Evolutionary conservation across 2,797 vertebrate species (phyloP).

Genomic region (Centropyge bicolor): DNA sequence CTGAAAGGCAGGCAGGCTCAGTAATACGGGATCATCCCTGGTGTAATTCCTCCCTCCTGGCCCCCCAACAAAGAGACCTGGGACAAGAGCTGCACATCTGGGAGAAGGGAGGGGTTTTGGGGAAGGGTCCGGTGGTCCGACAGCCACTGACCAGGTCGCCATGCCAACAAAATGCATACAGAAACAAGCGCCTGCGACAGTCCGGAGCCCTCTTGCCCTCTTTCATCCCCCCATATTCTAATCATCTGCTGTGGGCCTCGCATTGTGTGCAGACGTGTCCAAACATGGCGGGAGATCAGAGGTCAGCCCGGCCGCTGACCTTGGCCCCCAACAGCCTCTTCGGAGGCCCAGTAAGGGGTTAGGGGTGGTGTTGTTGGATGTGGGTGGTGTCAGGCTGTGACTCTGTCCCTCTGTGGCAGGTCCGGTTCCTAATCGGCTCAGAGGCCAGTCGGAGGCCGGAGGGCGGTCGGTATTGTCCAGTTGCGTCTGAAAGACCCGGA

Average conservation of each 20-base stretch:
- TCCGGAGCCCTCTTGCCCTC: constrained; percentile 77
- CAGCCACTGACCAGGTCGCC: constrained; percentile 78
- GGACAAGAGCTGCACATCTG: constrained; percentile 77
- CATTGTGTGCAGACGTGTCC: constrained; percentile 88
- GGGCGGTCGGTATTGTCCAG: constrained; percentile 79
- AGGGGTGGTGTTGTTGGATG: constrained; percentile 42
- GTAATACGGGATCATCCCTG: constrained; percentile 84
- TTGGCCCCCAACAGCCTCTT: constrained; percentile 77
- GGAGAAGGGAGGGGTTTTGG: constrained; percentile 41
- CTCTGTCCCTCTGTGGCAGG: constrained; percentile 72
- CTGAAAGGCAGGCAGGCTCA: constrained; percentile 77
- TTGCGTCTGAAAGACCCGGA: constrained; percentile 74
- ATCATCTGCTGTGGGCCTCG: constrained; percentile 84
- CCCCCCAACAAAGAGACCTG: constrained; percentile 77
- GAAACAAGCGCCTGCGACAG: constrained; percentile 67
- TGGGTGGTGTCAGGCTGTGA: constrained; percentile 71
- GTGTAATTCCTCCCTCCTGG: constrained; percentile 80
- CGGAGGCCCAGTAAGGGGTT: constrained; percentile 41
- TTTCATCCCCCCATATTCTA: constrained; percentile 86
- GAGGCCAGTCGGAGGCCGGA: constrained; percentile 69
- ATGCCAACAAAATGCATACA: constrained; percentile 79
- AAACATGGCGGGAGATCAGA: constrained; percentile 89
- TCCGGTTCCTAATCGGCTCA: constrained; percentile 86
- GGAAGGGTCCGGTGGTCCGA: constrained; percentile 72
- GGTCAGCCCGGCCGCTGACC: constrained; percentile 86